Conservation (phyloP, 2,888 invertebrate species). For the Scaptomyza reducta region DNA sequence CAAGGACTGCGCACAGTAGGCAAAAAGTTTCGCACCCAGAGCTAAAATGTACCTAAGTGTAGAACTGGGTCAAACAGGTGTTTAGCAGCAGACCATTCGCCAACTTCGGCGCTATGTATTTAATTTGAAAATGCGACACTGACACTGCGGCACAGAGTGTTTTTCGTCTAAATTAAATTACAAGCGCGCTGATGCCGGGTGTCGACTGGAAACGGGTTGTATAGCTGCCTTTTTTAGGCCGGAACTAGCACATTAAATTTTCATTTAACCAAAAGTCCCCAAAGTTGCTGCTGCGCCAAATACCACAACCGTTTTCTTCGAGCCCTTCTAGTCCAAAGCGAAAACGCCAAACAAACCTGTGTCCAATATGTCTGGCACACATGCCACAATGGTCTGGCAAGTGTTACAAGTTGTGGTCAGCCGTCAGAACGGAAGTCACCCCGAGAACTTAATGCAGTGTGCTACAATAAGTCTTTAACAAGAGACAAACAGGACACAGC, state of each 20-base stretch:
- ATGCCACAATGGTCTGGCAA: conserved; percentile 22
- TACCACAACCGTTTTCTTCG: conserved; percentile 28
- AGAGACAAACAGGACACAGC: background rate
- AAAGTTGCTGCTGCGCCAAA: conserved; percentile 47
- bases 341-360: conserved; percentile 28
- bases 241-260: conserved; percentile 71
- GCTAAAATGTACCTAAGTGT: background rate
- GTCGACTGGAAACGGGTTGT: conserved; percentile 22
- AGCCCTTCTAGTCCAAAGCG: background rate
- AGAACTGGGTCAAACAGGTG: conserved; percentile 47
- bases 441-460: background rate
- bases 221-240: conserved; percentile 11
- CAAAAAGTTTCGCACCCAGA: conserved; percentile 31
- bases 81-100: conserved; percentile 11
- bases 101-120: conserved; percentile 59
- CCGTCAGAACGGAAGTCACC: conserved; percentile 9
- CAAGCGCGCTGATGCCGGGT: conserved; percentile 53
- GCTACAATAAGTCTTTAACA: background rate
- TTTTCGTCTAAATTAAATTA: conserved; percentile 74
- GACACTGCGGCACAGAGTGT: conserved; percentile 72
- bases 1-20: conserved; percentile 16
- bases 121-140: conserved; percentile 75
- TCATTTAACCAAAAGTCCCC: conserved; percentile 72
- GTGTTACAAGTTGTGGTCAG: conserved; percentile 38
- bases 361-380: conserved; percentile 7